Percentiles rank a stretch among this genome's conserved stretches.
These are phyloP conservation scores for Sebastes minor DNA, from an alignment of 2,797 vertebrate species.

Conservation along the genomic window DNA sequence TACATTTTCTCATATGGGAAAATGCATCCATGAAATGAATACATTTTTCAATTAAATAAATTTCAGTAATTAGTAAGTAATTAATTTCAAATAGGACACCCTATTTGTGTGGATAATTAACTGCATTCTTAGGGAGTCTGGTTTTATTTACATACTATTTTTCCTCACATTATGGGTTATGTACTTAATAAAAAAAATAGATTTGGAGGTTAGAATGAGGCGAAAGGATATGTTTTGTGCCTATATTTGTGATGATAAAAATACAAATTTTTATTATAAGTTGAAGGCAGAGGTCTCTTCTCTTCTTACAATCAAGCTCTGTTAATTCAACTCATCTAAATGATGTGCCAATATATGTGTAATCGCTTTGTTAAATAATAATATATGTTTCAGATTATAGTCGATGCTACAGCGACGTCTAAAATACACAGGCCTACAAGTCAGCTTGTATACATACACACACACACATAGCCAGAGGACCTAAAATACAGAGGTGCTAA, in stretches of 20 bases:
- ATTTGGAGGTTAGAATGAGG: slow-evolving; percentile 40
- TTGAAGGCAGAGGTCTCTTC: slow-evolving; percentile 49
- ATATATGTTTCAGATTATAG: slow-evolving; percentile 64
- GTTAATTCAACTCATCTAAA: slow-evolving; percentile 52
- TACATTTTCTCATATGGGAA: not conserved
- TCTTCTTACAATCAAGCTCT: slow-evolving; percentile 56
- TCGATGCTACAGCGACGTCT: slow-evolving; percentile 69
- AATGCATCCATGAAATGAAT: not conserved
- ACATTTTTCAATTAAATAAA: slow-evolving; percentile 5
- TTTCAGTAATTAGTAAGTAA: not conserved
- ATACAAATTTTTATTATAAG: slow-evolving; percentile 45
- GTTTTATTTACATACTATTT: not conserved
- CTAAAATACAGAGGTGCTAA: slow-evolving; percentile 61
- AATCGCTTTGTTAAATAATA: slow-evolving; percentile 72
- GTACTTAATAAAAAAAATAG: slow-evolving; percentile 46
- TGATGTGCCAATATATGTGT: slow-evolving; percentile 46
- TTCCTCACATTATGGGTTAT: not conserved
- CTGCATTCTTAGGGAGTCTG: slow-evolving; percentile 24
- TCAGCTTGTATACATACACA: slow-evolving; percentile 56
- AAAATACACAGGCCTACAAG: slow-evolving; percentile 65
- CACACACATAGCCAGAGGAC: slow-evolving; percentile 43
- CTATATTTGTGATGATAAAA: slow-evolving; percentile 40
- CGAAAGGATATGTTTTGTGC: not conserved
- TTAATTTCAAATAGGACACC: slow-evolving; percentile 12
- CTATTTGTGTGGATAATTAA: not conserved